phyloP scores from a whole-genome alignment of 2,113 vertebrate genomes.

The Rhodinocichla rosea region DNA sequence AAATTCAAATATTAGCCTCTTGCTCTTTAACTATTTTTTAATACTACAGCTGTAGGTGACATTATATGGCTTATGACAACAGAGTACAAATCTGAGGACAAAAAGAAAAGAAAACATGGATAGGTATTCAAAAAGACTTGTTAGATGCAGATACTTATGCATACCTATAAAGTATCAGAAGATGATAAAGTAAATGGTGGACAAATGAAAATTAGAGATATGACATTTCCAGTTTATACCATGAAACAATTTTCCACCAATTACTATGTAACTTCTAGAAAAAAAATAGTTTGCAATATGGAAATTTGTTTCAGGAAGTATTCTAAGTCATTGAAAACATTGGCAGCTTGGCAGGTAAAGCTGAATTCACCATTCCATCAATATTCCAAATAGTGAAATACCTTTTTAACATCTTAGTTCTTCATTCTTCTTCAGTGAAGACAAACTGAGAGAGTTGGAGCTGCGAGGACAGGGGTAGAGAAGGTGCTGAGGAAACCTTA shows the following conservation, averaged over 20 bases:
- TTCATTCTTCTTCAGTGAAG: not conserved
- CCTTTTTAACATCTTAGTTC: not conserved
- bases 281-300: not conserved
- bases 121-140: not conserved
- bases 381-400: not conserved
- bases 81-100: not conserved
- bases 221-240: not conserved
- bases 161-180: not conserved
- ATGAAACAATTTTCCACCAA: not conserved
- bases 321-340: rapidly evolving
- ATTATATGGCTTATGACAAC: not conserved
- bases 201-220: not conserved
- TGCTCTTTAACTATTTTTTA: not conserved
- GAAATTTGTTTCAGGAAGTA: not conserved
- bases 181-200: not conserved
- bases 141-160: not conserved
- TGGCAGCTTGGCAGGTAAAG: not conserved
- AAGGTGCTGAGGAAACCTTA: not conserved
- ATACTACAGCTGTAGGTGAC: not conserved
- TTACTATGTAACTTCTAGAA: not conserved
- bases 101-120: not conserved
- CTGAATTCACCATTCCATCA: not conserved
- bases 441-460: not conserved
- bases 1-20: not conserved
- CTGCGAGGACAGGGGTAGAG: too few species aligned